Evolutionary conservation across 2,113 vertebrate genomes (phyloP).

Genomic region (Gambusia holbrooki): DNA sequence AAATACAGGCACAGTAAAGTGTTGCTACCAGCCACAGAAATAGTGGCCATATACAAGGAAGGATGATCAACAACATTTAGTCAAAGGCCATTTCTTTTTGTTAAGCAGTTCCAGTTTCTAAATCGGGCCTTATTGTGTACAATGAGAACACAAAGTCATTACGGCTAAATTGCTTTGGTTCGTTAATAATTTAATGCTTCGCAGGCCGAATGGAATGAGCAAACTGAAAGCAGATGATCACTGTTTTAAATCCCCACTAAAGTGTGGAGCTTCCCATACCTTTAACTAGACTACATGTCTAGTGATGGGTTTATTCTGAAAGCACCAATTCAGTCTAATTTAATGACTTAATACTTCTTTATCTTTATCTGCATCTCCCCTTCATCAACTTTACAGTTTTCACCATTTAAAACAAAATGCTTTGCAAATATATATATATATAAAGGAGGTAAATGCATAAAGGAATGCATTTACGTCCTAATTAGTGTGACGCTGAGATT

Average conservation of each 20-base stretch:
- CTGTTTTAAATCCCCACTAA: background rate
- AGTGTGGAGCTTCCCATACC: background rate
- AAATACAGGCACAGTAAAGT: background rate
- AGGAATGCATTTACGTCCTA: no score
- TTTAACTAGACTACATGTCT: background rate
- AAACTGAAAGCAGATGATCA: background rate
- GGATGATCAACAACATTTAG: background rate
- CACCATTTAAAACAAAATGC: background rate
- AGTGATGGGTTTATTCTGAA: background rate
- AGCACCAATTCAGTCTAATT: background rate
- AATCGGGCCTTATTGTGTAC: background rate
- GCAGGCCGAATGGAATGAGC: background rate
- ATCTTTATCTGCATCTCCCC: background rate
- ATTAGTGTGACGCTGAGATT: no score
- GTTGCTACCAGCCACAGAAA: background rate
- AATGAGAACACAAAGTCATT: background rate
- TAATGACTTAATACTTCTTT: background rate
- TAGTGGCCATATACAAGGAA: background rate
- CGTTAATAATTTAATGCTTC: background rate
- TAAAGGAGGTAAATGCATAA: no score
- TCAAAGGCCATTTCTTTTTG: background rate
- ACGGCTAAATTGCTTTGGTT: background rate
- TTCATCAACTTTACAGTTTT: background rate
- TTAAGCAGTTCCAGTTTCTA: background rate
- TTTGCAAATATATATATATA: no score